Conservation (phyloP, 1,140 invertebrate species). For the Leptopilina clavipes region DNA sequence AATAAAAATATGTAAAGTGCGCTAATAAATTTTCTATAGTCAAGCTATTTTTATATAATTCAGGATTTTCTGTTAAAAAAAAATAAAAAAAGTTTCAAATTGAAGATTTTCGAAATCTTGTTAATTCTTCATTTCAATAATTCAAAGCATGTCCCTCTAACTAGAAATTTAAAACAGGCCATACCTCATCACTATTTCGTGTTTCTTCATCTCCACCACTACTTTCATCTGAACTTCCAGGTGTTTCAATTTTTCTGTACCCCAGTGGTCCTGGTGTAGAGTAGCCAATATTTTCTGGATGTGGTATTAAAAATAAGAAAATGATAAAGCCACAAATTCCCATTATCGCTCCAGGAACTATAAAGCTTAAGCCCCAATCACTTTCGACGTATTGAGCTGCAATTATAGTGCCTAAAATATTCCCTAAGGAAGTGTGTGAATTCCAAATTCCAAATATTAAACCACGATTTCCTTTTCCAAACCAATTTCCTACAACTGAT, state of each 20-base stretch:
- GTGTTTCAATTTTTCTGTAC: slow-evolving; percentile 63
- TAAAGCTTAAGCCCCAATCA: slow-evolving; percentile 94
- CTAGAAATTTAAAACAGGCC: slow-evolving; percentile 43
- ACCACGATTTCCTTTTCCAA: slow-evolving; percentile 92
- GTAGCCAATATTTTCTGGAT: slow-evolving; percentile 84
- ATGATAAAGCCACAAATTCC: slow-evolving; percentile 84
- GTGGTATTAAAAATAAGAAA: slow-evolving; percentile 90
- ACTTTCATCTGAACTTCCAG: slow-evolving; percentile 66
- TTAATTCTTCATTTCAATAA: too few relatives aligned
- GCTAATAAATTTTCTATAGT: too few relatives aligned
- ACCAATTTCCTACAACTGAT: slow-evolving; percentile 95
- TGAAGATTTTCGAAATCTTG: too few relatives aligned
- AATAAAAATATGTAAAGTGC: too few relatives aligned
- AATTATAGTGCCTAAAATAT: slow-evolving; percentile 91
- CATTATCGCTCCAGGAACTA: slow-evolving; percentile 93
- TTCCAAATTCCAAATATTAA: slow-evolving; percentile 98
- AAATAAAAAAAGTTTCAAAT: too few relatives aligned
- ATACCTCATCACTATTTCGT: slow-evolving; percentile 65
- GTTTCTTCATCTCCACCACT: slow-evolving; percentile 51
- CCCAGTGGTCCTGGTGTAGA: slow-evolving; percentile 67
- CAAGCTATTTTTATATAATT: too few relatives aligned
- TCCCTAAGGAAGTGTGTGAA: slow-evolving; percentile 96
- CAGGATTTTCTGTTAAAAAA: too few relatives aligned
- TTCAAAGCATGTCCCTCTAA: too few relatives aligned
- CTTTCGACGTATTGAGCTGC: slow-evolving; percentile 89